These are phyloP conservation scores for Heliothis subflexa DNA, from an alignment of 1,140 invertebrate genomes.

Conservation along the genomic window DNA sequence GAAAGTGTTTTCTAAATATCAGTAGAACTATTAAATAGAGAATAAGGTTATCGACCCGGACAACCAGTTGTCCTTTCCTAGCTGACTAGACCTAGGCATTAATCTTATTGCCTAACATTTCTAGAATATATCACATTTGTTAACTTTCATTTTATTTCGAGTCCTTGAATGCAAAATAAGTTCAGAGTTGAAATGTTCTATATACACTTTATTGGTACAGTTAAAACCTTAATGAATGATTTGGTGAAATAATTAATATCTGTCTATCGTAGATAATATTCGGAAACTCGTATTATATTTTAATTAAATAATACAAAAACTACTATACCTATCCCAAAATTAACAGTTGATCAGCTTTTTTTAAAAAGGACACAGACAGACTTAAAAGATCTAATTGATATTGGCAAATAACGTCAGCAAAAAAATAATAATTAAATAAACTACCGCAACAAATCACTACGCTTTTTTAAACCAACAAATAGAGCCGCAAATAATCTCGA, in stretches of 20 bases:
- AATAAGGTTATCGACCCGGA: slow-evolving; percentile 61
- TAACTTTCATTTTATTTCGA: slow-evolving; percentile 46
- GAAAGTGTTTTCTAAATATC: slow-evolving; percentile 17
- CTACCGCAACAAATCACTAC: neutral
- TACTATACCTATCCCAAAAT: too few species aligned
- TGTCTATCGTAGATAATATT: too few species aligned
- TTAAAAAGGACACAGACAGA: too few species aligned
- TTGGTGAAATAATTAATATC: too few species aligned
- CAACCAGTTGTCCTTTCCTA: slow-evolving; percentile 66
- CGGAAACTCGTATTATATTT: too few species aligned
- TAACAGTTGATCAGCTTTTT: too few species aligned
- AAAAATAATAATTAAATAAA: neutral
- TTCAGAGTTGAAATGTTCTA: slow-evolving; percentile 32
- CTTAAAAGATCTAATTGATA: too few species aligned
- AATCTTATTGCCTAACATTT: slow-evolving; percentile 58
- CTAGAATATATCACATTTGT: slow-evolving; percentile 48
- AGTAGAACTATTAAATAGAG: slow-evolving; percentile 18
- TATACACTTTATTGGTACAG: neutral
- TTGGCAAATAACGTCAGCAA: too few species aligned
- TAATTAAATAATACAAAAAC: neutral
- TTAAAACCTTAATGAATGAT: neutral
- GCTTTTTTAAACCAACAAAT: neutral
- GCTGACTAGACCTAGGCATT: slow-evolving; percentile 59
- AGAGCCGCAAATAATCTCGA: neutral
- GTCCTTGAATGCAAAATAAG: slow-evolving; percentile 44